Conservation (phyloP, 2,797 vertebrate genomes). For the Hylomyscus alleni region DNA sequence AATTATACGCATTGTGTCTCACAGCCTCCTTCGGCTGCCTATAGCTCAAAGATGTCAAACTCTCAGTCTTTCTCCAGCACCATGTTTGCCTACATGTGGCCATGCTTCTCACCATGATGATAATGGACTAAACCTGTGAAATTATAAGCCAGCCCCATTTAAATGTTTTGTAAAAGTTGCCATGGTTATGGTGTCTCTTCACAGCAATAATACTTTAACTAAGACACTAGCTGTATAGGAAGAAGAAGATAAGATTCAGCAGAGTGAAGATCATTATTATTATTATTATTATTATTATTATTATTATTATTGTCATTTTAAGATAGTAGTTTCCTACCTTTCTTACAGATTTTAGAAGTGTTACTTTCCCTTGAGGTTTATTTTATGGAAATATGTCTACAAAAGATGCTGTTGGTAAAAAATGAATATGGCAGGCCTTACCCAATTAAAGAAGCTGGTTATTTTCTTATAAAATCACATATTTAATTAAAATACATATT, state of each 20-base stretch:
- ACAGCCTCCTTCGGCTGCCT: neutral
- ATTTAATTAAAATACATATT: neutral
- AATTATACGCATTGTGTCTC: neutral
- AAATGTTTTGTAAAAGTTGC: neutral
- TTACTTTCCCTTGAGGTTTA: neutral
- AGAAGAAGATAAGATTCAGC: neutral
- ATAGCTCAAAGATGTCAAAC: neutral
- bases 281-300: neutral
- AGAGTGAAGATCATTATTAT: neutral
- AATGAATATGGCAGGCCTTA: neutral
- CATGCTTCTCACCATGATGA: neutral
- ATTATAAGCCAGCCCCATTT: neutral
- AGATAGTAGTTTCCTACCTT: neutral
- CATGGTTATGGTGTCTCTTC: neutral
- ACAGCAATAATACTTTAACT: neutral
- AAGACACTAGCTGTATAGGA: neutral
- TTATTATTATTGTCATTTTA: neutral
- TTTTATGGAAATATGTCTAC: neutral
- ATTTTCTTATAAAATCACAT: neutral
- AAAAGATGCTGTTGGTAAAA: neutral
- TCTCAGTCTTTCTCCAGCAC: neutral
- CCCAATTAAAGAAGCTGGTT: neutral
- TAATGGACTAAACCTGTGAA: neutral
- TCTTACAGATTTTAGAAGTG: slow-evolving; percentile 40
- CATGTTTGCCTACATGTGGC: neutral